phyloP scores from a whole-genome alignment of 2,888 invertebrate species.

The Adela reaumurella region DNA sequence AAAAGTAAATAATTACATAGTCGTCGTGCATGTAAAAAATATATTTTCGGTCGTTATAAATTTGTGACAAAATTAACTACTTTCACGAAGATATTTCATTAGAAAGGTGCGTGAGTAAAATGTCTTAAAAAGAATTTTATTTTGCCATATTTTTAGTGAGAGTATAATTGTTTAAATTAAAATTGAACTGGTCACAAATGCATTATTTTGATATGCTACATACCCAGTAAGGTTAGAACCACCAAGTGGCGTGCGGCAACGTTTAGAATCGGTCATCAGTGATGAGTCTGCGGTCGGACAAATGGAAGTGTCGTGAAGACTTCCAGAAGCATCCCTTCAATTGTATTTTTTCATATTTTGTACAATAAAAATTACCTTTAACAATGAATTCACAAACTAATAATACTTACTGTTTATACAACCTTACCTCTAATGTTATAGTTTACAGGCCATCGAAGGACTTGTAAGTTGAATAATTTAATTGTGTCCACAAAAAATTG shows the following conservation, averaged over 20 bases:
- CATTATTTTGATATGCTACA: too few relatives aligned
- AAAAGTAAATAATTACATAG: too few relatives aligned
- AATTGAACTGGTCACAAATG: background rate
- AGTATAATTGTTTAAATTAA: background rate
- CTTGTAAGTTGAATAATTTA: background rate
- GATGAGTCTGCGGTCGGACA: too few relatives aligned
- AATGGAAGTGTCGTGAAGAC: too few relatives aligned
- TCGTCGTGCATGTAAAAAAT: too few relatives aligned
- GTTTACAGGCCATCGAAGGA: background rate
- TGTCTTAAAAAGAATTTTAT: too few relatives aligned
- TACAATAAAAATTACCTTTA: constrained; percentile 9
- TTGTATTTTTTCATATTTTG: background rate
- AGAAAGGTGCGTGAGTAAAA: background rate
- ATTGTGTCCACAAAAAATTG: background rate
- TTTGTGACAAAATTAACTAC: background rate
- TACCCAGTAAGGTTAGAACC: too few relatives aligned
- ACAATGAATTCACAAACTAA: constrained; percentile 55
- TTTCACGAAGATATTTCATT: background rate
- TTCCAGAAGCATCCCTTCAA: too few relatives aligned
- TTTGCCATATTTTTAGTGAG: background rate
- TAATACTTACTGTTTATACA: constrained; percentile 31
- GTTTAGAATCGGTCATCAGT: too few relatives aligned
- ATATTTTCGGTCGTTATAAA: too few relatives aligned
- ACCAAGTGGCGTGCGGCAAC: too few relatives aligned
- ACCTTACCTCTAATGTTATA: background rate